Percentiles rank a stretch among this genome's conserved stretches.
Evolutionary conservation across 2,888 invertebrate species (phyloP).

Genomic region (Priocnemis perturbator): DNA sequence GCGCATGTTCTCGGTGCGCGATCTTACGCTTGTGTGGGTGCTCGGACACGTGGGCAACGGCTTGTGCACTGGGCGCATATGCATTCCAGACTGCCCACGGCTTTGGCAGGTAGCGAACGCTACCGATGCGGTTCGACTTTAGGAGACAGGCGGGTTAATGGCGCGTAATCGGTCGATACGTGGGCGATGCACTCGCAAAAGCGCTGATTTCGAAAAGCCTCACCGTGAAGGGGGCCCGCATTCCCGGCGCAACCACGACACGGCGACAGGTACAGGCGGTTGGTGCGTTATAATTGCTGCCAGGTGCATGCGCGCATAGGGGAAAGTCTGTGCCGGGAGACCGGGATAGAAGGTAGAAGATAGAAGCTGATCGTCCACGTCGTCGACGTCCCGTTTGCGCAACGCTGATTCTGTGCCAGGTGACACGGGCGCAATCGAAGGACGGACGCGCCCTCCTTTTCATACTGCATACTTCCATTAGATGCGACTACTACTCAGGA

Average conservation of each 20-base stretch:
- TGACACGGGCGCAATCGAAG: conserved; percentile 8
- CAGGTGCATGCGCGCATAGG: conserved; percentile 7
- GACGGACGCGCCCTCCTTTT: neutral
- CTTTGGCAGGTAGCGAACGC: conserved; percentile 45
- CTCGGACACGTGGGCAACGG: neutral
- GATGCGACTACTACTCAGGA: too few species aligned
- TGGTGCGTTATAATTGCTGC: conserved; percentile 17
- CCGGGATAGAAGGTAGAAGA: neutral
- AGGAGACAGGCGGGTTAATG: conserved; percentile 36
- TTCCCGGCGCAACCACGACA: neutral
- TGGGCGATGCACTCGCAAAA: conserved; percentile 50
- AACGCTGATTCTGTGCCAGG: neutral
- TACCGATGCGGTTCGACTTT: conserved; percentile 13
- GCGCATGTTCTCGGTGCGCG: conserved; percentile 19
- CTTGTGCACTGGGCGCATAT: conserved; percentile 8
- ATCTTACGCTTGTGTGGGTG: too few species aligned
- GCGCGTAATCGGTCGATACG: conserved; percentile 46
- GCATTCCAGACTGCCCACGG: conserved; percentile 53
- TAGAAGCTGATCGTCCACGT: too few species aligned
- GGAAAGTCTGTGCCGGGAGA: neutral
- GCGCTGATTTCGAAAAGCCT: conserved; percentile 45
- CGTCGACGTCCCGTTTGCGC: neutral
- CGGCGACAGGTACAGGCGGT: neutral
- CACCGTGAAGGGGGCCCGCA: conserved; percentile 1
- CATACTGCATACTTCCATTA: too few species aligned